These are phyloP conservation scores for Dusona sp. DNA, from an alignment of 2,888 invertebrate species.

Conservation along the genomic window DNA sequence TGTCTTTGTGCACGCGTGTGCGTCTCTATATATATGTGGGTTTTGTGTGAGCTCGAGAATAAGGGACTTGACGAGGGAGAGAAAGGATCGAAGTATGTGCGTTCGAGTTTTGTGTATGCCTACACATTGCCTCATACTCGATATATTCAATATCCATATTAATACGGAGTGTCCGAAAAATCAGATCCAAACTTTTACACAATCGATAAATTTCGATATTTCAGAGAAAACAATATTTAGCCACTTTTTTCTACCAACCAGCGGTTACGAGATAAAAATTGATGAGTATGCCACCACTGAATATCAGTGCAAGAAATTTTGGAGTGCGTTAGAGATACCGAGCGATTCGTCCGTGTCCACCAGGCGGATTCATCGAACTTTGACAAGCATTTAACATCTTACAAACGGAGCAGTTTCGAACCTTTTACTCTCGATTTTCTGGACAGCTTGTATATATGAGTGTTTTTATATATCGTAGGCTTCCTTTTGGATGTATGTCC, in stretches of 20 bases:
- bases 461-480: constrained; percentile 42
- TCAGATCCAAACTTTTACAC: background rate
- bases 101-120: constrained; percentile 14
- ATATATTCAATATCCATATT: constrained; percentile 8
- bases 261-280: background rate
- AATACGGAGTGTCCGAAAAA: constrained; percentile 27
- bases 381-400: too few relatives aligned
- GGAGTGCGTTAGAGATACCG: too few relatives aligned
- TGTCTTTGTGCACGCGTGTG: constrained; percentile 17
- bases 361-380: too few relatives aligned
- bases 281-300: too few relatives aligned
- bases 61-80: constrained; percentile 65
- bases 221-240: background rate
- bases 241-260: background rate
- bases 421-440: background rate
- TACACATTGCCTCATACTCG: background rate
- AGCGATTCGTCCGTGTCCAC: too few relatives aligned
- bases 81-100: constrained; percentile 45
- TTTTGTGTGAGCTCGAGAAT: constrained; percentile 28
- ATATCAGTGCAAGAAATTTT: too few relatives aligned
- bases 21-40: background rate
- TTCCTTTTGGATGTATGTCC: constrained; percentile 74
- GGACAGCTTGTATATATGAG: constrained; percentile 28
- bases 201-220: background rate
- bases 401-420: too few relatives aligned